Percentiles rank a stretch among this genome's conserved stretches.
These are phyloP conservation scores for Propithecus perrieri DNA, from an alignment of 2,797 vertebrate genomes.

Conservation along the genomic window DNA sequence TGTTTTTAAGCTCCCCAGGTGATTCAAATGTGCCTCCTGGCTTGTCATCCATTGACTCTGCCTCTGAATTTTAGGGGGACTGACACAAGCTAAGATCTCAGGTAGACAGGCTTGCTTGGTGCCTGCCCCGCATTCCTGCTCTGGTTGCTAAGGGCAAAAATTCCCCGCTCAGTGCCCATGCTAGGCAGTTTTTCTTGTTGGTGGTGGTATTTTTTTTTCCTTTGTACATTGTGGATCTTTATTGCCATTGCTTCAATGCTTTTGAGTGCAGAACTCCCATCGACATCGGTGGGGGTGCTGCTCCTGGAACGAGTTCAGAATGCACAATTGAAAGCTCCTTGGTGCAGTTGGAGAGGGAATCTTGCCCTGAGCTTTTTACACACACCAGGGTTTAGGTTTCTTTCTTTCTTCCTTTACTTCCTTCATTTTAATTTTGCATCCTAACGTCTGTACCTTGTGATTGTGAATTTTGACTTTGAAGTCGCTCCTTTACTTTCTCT, in stretches of 20 bases:
- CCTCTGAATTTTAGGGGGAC: conserved; percentile 4
- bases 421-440: not conserved
- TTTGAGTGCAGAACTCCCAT: conserved; percentile 54
- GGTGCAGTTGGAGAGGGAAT: not conserved
- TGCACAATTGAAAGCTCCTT: not conserved
- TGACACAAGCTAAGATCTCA: not conserved
- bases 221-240: conserved; percentile 34
- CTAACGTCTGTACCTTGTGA: not conserved
- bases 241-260: conserved; percentile 39
- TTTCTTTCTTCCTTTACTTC: not conserved
- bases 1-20: not conserved
- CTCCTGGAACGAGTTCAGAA: conserved; percentile 36
- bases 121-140: not conserved
- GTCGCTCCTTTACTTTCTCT: not conserved
- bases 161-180: not conserved
- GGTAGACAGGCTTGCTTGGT: not conserved
- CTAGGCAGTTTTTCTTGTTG: not conserved
- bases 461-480: not conserved
- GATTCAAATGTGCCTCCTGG: not conserved
- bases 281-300: not conserved
- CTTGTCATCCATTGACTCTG: not conserved
- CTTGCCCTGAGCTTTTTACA: conserved; percentile 51
- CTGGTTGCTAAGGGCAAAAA: conserved; percentile 35
- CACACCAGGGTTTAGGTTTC: not conserved
- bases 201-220: not conserved